Evolutionary conservation across 2,888 invertebrate species (phyloP), one percentile per base, ranked within the genome.

Genomic region (Baccha elongata): DNA sequence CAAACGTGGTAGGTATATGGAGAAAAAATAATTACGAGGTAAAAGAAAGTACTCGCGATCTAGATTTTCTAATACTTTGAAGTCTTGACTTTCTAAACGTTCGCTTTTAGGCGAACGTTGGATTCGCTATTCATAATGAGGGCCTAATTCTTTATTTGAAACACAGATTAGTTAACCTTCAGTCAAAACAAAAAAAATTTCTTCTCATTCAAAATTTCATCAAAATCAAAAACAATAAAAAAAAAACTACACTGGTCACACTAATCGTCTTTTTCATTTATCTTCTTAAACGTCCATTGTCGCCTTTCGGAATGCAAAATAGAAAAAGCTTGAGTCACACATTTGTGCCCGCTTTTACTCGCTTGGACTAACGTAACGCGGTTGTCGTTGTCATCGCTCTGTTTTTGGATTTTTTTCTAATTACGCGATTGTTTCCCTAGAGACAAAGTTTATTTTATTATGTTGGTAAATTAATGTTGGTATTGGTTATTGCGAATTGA

Each of bases 361-460:
- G 23, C 44, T 37, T 21, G 8, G 29, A 29, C 21, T 29, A 7
- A 44, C 44, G 40, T 53, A 32, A 26, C 13, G 26, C 21, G 11
- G 21, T 11, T 44, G 53, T 44, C 19, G 13, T 32, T 32, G 29
- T 32, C 29, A 8, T n/a, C 44, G 29, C 23, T 52, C 68, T 60
- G 44, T 48, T 69, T 81, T 65, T 75, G 75, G 65, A 50, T 58
- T 71, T 65, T 29, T 37, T 50, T 64, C 52, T 44, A 44, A 60
- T 60, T 60, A 44, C 69, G 58, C 64, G 55, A 65, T 69, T 32
- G 46, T 46, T 64, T 81, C 55, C 69, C 75, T 67, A 75, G 71
- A 71, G 71, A 71, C 58, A 58, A 64, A 64, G 23, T 26, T 50
- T 72, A 17, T 50, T n/a, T n/a, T 40, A 62, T 10, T 50, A 42